phyloP scores from a whole-genome alignment of 2,888 invertebrate genomes.

The Pristionchus exspectatus region DNA sequence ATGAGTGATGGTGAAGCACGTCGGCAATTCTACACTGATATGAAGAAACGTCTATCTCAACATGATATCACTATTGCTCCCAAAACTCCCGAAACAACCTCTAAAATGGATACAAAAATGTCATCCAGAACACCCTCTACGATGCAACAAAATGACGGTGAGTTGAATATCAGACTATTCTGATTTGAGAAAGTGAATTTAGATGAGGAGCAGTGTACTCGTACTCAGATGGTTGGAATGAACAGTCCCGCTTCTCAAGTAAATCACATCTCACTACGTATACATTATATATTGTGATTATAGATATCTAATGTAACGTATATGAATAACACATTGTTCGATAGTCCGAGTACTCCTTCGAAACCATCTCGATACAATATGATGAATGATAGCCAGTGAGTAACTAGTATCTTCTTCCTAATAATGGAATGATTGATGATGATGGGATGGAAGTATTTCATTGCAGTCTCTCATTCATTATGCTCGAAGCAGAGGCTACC shows the following conservation, averaged over 20 bases:
- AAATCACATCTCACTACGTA: neutral
- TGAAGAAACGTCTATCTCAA: neutral
- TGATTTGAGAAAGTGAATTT: neutral
- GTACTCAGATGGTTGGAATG: neutral
- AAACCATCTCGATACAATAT: neutral
- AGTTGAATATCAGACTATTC: neutral
- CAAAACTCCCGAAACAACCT: neutral
- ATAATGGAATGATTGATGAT: too few species aligned
- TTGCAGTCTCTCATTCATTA: constrained; percentile 14
- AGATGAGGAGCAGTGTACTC: neutral
- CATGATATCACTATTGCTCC: neutral
- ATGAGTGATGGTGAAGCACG: neutral
- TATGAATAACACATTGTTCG: neutral
- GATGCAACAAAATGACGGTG: too few species aligned
- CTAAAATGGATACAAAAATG: too few species aligned
- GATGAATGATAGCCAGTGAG: constrained; percentile 32
- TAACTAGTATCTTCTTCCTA: neutral
- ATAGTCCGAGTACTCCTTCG: neutral
- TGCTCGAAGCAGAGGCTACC: neutral
- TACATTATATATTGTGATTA: neutral
- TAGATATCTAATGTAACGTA: neutral
- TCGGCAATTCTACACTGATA: neutral
- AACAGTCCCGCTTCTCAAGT: neutral
- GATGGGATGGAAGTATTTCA: neutral
- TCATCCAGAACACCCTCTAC: too few species aligned